Percentiles rank a stretch among this genome's conserved stretches.
Evolutionary conservation across 2,888 invertebrate species (phyloP).

Genomic region (Cosmia trapezina): DNA sequence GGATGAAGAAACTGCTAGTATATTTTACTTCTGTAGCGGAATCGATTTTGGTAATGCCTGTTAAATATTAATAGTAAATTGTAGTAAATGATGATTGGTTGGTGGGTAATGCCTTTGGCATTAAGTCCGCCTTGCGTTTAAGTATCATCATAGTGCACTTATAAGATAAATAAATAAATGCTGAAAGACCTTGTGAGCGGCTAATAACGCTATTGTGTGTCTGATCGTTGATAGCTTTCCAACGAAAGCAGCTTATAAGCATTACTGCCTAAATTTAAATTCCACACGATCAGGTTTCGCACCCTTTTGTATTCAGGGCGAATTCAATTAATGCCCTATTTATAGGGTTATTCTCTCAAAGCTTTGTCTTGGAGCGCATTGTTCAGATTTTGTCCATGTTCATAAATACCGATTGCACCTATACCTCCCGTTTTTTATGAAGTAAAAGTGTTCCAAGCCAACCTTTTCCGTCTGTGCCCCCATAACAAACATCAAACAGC

Average conservation of each 20-base stretch:
- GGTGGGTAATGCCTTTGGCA: neutral
- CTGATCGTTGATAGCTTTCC: conserved; percentile 18
- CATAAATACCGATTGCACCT: conserved; percentile 61
- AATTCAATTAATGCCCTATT: conserved; percentile 17
- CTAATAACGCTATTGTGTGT: neutral
- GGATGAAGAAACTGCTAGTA: conserved; percentile 5
- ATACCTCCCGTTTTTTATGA: conserved; percentile 58
- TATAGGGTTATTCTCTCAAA: conserved; percentile 17
- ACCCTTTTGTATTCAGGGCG: conserved; percentile 21
- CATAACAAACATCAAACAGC: conserved; percentile 71
- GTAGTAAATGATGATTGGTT: conserved; percentile 17
- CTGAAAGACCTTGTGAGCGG: no score
- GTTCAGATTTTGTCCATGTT: conserved; percentile 51
- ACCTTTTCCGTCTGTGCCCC: conserved; percentile 62
- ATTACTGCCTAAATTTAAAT: conserved; percentile 24
- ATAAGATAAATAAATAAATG: neutral
- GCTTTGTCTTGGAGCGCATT: conserved; percentile 46
- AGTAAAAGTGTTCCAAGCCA: conserved; percentile 58
- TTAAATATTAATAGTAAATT: conserved; percentile 25
- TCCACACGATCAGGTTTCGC: conserved; percentile 15
- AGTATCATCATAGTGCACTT: conserved; percentile 2
- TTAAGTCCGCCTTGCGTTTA: neutral
- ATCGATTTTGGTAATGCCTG: neutral
- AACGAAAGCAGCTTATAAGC: conserved; percentile 9
- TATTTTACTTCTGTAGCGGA: neutral